Base-by-base conservation (phyloP, 1,140 invertebrate species). In the Drosophila kepulauana region DNA sequence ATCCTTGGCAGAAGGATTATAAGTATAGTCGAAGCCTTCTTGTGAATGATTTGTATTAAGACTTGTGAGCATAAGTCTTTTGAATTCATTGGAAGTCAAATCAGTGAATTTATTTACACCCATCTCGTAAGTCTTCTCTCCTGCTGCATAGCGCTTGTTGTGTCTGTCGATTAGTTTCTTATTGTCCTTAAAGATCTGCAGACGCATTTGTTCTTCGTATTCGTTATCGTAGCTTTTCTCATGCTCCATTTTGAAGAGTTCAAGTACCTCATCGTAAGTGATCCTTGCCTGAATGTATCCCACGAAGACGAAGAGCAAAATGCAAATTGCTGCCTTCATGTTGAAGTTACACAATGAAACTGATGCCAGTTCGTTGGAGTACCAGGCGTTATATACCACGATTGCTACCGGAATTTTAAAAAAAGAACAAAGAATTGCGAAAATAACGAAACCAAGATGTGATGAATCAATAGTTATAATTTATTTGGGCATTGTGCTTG, bases 151-250 rank as follows among this genome's bases (percentile, higher is more conserved):
- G 1, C 45, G 45, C 10, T 48, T 1, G 11, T 62, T 62, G 30
- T 62, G 59, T 5, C 1, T 10, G 8, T 48, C 28, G 2, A 62
- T 62, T 1, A 62, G 4, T 1, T 49, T 6, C 2, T 16, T 33
- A 15, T 62, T 62, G 2, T n/a, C 13, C 16, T 38, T 5, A 3
- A 49, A 62, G 30, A 62, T 62, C 3, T n/a, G 15, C 15, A 33
- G 1, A 1, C 59, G 96, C 96, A 43, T 97, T 94, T 70, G 92
- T 95, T 93, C 88, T 95, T 66, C 95, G 1, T 98, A 93, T 59
- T 94, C 94, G 78, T 94, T 85, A 45, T 91, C 93, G 1, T 74
- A 25, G 38, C 96, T 94, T 43, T 54, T 74, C 28, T 25, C 0
- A 4, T 20, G 20, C 20, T 20, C 20, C 20, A 20, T 1, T 28